A percentile compares a stretch with the other conserved stretches of the same genome.
Conservation (phyloP, 2,888 invertebrate genomes). For the Notocelia uddmanniana region DNA sequence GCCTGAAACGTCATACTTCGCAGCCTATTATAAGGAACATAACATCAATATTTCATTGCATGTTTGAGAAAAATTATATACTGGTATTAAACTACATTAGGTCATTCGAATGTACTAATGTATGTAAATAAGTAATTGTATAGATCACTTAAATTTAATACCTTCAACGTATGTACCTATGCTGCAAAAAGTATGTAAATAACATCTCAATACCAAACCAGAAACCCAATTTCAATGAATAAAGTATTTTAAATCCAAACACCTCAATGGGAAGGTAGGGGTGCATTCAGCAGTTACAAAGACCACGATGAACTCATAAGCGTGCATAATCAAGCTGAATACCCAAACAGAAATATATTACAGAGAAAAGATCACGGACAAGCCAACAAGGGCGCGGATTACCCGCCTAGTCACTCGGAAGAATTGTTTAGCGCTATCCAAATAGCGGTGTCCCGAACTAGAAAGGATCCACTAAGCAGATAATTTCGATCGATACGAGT, state of each 20-base stretch:
- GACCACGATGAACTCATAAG: slow-evolving; percentile 64
- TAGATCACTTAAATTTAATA: not conserved
- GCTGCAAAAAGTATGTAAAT: not conserved
- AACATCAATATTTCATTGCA: too few relatives aligned
- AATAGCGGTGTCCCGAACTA: slow-evolving; percentile 76
- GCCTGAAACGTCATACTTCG: too few relatives aligned
- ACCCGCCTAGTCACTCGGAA: slow-evolving; percentile 79
- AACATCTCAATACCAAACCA: slow-evolving; percentile 14
- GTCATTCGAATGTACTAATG: not conserved
- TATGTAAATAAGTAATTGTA: not conserved
- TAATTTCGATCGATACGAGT: slow-evolving; percentile 75
- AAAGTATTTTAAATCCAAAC: slow-evolving; percentile 24
- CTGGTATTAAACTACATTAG: not conserved
- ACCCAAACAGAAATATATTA: slow-evolving; percentile 72
- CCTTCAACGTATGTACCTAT: not conserved
- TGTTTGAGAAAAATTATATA: not conserved
- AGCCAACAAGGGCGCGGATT: slow-evolving; percentile 73
- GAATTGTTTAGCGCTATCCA: slow-evolving; percentile 84
- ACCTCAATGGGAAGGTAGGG: slow-evolving; percentile 35
- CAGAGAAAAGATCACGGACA: slow-evolving; percentile 64
- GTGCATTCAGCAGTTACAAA: slow-evolving; percentile 57
- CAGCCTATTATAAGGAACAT: too few relatives aligned
- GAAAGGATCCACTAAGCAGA: slow-evolving; percentile 82
- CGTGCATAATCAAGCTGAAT: slow-evolving; percentile 79
- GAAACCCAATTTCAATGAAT: slow-evolving; percentile 26